phyloP scores from a whole-genome alignment of 2,888 invertebrate species.

The Pachliopta kotzebuea region DNA sequence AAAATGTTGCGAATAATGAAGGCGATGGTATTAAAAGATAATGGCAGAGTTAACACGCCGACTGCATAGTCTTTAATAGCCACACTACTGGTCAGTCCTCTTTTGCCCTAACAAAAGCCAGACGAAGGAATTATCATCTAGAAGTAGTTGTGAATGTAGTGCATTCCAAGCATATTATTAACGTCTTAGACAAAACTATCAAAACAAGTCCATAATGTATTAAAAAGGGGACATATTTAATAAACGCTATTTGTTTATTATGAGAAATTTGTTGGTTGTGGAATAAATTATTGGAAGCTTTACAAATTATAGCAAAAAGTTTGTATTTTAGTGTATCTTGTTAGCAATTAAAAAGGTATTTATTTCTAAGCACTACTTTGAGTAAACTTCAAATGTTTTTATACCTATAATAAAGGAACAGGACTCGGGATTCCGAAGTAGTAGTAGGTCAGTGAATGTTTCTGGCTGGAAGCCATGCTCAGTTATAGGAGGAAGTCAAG shows the following conservation, averaged over 20 bases:
- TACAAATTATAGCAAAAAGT: not conserved
- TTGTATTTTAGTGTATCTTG: not conserved
- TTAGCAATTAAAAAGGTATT: not conserved
- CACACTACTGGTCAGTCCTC: conserved; percentile 44
- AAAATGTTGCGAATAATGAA: conserved; percentile 76
- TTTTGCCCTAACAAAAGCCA: conserved; percentile 38
- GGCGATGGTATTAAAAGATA: conserved; percentile 78
- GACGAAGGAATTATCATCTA: conserved; percentile 13
- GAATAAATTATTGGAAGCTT: too few relatives aligned
- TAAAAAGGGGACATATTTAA: not conserved
- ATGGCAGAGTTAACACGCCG: conserved; percentile 68
- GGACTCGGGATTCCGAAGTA: conserved; percentile 49
- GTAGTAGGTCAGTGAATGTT: conserved; percentile 68
- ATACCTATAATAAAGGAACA: not conserved
- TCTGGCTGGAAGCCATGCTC: conserved; percentile 63
- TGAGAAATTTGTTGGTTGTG: too few relatives aligned
- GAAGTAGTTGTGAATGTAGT: conserved; percentile 9
- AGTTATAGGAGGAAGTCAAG: conserved; percentile 66
- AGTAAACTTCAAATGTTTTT: not conserved
- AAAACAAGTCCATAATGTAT: not conserved
- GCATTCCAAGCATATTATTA: not conserved
- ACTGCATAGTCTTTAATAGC: conserved; percentile 55
- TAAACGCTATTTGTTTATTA: not conserved
- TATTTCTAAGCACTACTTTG: not conserved
- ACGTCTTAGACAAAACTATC: conserved; percentile 3